Evolutionary conservation across 2,888 invertebrate species (phyloP), one percentile per base, ranked within the genome.

Genomic region (Synanthedon formicaeformis): DNA sequence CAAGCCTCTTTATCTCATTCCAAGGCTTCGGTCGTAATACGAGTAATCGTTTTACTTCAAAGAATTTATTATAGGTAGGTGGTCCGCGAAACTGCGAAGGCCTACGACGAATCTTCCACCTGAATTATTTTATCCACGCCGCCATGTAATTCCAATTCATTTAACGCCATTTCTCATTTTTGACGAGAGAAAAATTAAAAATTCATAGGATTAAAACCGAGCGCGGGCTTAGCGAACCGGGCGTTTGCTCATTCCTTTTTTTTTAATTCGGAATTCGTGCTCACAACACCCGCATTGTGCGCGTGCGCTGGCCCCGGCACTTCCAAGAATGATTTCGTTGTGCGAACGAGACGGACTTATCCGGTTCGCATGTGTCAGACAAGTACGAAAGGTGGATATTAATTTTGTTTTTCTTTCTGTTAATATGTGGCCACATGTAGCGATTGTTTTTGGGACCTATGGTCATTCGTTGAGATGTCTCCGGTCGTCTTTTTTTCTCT

Each of bases 391-490:
- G 58, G 57, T 66, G 67, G 66, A 75, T 73, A 77, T 78, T 74
- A 76, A 75, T 79, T 83, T 83, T 81, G 68, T 82, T 83, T 83
- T 84, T 84, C 81, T 82, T 82, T 84, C 78, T 69, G 75, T 82
- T 81, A 83, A 84, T 84, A 81, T 78, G 77, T 74, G 82, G 77
- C 86, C 86, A 85, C 86, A 87, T 86, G 85, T 86, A 84, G 86
- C 73, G 83, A 82, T 82, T 83, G 83, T 83, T 82, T 80, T 78
- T 75, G 82, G 86, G 83, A 85, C 85, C 81, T 85, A 83, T 76
- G 86, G 86, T 84, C 86, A 85, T 78, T 82, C 75, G 67, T 59
- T 61, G 60, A 63, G 65, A 65, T 58, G 58, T 57, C 51, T 41
- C 40, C 11, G 16, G 50, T 57, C 56, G 53, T 61, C 65, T 62